A percentile compares a stretch with the other conserved stretches of the same genome.
phyloP scores from a whole-genome alignment of 2,113 vertebrate species.

The Scophthalmus maximus region DNA sequence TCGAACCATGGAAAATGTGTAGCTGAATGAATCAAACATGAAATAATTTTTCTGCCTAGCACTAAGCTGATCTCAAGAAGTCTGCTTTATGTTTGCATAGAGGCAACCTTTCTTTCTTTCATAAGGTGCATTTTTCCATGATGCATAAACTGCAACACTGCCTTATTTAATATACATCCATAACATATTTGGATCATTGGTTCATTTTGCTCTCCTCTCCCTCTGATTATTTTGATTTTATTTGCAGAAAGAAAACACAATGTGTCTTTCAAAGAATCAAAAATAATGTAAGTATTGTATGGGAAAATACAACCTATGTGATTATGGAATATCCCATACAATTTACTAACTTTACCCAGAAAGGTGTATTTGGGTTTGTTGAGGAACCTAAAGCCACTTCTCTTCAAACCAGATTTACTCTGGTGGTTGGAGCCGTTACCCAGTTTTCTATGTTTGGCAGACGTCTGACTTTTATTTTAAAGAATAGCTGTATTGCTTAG shows the following conservation, averaged over 20 bases:
- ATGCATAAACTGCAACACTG: background rate
- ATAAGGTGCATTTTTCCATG: background rate
- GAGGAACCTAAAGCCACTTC: constrained; percentile 35
- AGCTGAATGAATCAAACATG: constrained; percentile 21
- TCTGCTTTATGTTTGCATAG: background rate
- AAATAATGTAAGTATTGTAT: no score
- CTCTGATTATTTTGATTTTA: constrained; percentile 9
- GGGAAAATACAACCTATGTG: no score
- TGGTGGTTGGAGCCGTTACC: constrained; percentile 55
- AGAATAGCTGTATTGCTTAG: constrained; percentile 43
- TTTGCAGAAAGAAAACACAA: background rate
- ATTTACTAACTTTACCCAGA: constrained; percentile 1
- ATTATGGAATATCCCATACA: constrained; percentile 10
- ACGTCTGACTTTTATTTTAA: constrained; percentile 41
- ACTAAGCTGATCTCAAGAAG: background rate
- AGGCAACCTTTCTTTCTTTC: background rate
- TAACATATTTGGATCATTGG: background rate
- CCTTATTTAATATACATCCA: background rate
- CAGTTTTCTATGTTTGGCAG: constrained; percentile 65
- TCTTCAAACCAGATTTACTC: constrained; percentile 62
- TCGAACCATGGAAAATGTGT: constrained; percentile 14
- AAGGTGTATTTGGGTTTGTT: constrained; percentile 28
- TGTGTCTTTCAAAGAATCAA: background rate
- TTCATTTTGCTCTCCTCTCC: background rate
- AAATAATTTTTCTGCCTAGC: background rate